Evolutionary conservation across 2,888 invertebrate genomes (phyloP).

Genomic region (Neocrepidodera transversa): DNA sequence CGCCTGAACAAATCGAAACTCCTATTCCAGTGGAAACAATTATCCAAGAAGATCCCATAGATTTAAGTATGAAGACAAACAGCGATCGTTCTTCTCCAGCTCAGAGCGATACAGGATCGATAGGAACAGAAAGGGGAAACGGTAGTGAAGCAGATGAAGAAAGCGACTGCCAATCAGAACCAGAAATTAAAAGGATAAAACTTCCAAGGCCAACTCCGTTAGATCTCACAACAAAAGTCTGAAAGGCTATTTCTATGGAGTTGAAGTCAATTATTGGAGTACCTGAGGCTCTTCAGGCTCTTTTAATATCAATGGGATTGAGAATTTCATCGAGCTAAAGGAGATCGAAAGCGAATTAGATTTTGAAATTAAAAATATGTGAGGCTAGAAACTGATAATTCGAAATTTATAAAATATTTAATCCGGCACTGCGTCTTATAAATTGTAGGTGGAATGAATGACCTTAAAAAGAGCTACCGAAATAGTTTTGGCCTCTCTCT

Average conservation of each 20-base stretch:
- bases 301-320: too few species aligned
- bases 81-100: slow-evolving; percentile 62
- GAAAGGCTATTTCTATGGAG: slow-evolving; percentile 48
- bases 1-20: slow-evolving; percentile 47
- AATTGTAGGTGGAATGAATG: too few species aligned
- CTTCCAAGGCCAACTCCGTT: slow-evolving; percentile 63
- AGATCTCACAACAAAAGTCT: slow-evolving; percentile 76
- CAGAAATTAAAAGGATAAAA: slow-evolving; percentile 59
- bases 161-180: slow-evolving; percentile 62
- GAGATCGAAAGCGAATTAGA: too few species aligned
- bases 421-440: too few species aligned
- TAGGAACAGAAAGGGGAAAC: slow-evolving; percentile 50
- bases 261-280: slow-evolving; percentile 33
- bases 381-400: too few species aligned
- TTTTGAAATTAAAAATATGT: too few species aligned
- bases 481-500: too few species aligned
- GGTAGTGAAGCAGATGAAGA: slow-evolving; percentile 65
- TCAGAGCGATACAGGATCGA: slow-evolving; percentile 52
- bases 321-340: too few species aligned
- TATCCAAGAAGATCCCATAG: slow-evolving; percentile 80
- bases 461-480: too few species aligned
- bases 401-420: too few species aligned
- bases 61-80: slow-evolving; percentile 76
- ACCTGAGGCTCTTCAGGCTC: slow-evolving; percentile 35
- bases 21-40: slow-evolving; percentile 53